Conservation (phyloP, 2,797 vertebrate genomes). For the Anniella stebbinsi region DNA sequence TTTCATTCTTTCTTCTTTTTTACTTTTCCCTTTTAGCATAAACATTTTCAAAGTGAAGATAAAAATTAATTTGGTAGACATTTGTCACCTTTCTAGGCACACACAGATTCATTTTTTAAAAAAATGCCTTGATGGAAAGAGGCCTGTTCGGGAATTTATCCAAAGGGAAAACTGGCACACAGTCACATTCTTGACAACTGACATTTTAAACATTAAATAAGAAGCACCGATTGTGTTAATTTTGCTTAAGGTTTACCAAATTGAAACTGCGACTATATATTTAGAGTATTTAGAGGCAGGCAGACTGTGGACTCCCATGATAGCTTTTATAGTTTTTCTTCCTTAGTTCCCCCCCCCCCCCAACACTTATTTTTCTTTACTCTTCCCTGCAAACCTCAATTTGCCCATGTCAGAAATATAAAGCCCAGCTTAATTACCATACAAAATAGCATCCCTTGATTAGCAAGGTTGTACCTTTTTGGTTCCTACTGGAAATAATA, state of each 20-base stretch:
- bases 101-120: constrained; percentile 3
- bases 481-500: constrained; percentile 65
- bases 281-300: constrained; percentile 49
- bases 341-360: neutral
- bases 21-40: neutral
- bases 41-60: constrained; percentile 68
- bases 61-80: constrained; percentile 63
- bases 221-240: constrained; percentile 58
- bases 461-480: constrained; percentile 68
- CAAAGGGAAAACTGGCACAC: constrained; percentile 66
- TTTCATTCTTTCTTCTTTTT: neutral
- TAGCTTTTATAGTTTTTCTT: constrained; percentile 13
- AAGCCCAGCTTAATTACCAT: constrained; percentile 72
- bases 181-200: constrained; percentile 58
- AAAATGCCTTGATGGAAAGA: constrained; percentile 50
- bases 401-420: constrained; percentile 62
- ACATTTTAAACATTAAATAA: constrained; percentile 71
- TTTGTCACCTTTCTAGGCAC: constrained; percentile 77
- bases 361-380: neutral
- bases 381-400: constrained; percentile 51
- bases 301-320: constrained; percentile 31
- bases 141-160: constrained; percentile 70
- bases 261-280: neutral
- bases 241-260: constrained; percentile 55
- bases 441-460: constrained; percentile 56